phyloP scores from a whole-genome alignment of 2,797 vertebrate genomes.

The Mycteria americana region DNA sequence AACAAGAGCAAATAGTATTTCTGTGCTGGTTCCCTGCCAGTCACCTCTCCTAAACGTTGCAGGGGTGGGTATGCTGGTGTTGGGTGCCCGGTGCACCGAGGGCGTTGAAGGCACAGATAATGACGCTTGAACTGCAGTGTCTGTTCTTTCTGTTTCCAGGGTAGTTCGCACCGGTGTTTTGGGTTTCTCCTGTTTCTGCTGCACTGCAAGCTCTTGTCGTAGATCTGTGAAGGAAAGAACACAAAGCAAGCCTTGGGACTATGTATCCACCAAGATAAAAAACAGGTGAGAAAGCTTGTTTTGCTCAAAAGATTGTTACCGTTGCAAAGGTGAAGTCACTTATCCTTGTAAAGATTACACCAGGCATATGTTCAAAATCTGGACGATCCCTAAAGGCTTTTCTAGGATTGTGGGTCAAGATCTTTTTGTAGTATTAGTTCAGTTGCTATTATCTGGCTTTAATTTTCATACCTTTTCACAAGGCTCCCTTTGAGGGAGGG shows the following conservation, averaged over 20 bases:
- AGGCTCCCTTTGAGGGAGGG: neutral
- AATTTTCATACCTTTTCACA: neutral
- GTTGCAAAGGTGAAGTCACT: neutral
- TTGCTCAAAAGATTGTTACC: neutral
- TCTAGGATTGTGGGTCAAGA: neutral
- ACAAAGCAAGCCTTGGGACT: neutral
- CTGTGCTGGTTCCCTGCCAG: neutral
- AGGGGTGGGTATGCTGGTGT: slow-evolving; percentile 74
- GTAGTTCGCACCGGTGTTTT: slow-evolving; percentile 42
- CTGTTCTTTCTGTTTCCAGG: slow-evolving; percentile 75
- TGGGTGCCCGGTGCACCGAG: slow-evolving; percentile 58
- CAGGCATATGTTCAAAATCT: neutral
- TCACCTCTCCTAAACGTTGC: slow-evolving; percentile 82
- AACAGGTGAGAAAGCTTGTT: neutral
- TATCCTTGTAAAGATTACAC: neutral
- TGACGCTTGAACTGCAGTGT: slow-evolving; percentile 75
- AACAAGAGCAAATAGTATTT: neutral
- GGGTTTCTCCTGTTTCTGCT: slow-evolving; percentile 89
- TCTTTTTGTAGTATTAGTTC: neutral
- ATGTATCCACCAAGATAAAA: neutral
- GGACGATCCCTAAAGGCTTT: neutral
- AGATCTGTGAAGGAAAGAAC: slow-evolving; percentile 79
- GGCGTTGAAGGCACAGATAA: slow-evolving; percentile 80
- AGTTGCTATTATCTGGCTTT: neutral
- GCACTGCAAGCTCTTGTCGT: slow-evolving; percentile 92